Conservation (phyloP, 2,888 invertebrate genomes). For the Apantesis nais region DNA sequence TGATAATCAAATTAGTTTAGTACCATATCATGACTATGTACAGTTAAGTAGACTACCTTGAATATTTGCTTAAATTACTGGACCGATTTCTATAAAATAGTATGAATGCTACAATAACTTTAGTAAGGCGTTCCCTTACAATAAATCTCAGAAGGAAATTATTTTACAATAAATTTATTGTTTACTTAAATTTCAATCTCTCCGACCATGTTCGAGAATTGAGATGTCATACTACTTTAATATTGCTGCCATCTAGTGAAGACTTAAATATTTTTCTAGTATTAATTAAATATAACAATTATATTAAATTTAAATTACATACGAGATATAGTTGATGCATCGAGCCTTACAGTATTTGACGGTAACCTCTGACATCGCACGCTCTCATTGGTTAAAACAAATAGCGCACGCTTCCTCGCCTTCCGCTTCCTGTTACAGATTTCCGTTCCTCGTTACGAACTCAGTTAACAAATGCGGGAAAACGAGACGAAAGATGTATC, state of each 20-base stretch:
- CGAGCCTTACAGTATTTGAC: not conserved
- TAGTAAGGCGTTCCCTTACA: not conserved
- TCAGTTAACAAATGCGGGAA: not conserved
- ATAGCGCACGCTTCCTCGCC: not conserved
- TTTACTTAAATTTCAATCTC: not conserved
- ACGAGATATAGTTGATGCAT: not conserved
- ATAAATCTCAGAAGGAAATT: not conserved
- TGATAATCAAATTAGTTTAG: not conserved
- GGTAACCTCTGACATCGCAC: not conserved
- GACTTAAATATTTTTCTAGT: not conserved
- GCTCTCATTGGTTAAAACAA: too few species aligned
- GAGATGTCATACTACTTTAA: not conserved
- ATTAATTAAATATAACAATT: not conserved
- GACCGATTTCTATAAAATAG: not conserved
- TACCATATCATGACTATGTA: not conserved
- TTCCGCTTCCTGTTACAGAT: too few species aligned
- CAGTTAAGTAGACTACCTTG: not conserved
- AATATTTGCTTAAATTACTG: conserved; percentile 4
- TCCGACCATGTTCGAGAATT: not conserved
- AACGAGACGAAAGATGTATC: not conserved
- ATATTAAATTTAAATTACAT: not conserved
- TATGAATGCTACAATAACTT: not conserved
- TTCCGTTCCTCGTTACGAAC: not conserved
- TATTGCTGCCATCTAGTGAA: conserved; percentile 5
- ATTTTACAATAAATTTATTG: not conserved